Evolutionary conservation across 1,140 invertebrate species (phyloP), one percentile per base, ranked within the genome.

Genomic region (Macrobrachium nipponense): DNA sequence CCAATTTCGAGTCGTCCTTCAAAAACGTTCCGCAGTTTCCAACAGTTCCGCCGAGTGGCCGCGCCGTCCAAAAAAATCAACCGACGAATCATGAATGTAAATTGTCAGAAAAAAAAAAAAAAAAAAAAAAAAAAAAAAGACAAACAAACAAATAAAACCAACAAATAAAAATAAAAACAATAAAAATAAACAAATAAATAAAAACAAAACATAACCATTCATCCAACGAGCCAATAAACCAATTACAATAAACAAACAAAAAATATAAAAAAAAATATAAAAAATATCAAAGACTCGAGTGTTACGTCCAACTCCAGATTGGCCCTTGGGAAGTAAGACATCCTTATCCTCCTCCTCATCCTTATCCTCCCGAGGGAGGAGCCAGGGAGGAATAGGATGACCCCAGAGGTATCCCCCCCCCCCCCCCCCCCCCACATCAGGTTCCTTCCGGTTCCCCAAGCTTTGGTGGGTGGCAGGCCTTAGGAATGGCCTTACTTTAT

Each of bases 401-500:
- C 1, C 4, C 27, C 27, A 1, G 4, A 36, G 27, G 27, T 1
- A 36, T 36, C 4, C 27, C 27, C 4, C 62, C 68, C 68, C 36
- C 79, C 62, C 23, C 1, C 60, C 17, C 62, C 17, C 81, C 27
- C 17, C 62, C 17, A 73, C 27, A 73, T 4, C 81, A 44, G 59
- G 59, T 76, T 36, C 61, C 73, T 83, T 83, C 81, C 81, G 81
- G 81, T 23, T 20, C 59, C 36, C 36, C 72, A 83, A 77, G 60
- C 72, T n/a, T n/a, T 83, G 81, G 27, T 83, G 81, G 81, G 81
- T 83, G 81, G 81, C 81, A 83, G 81, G 81, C 81, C 81, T 83
- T 61, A 83, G 81, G 81, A 83, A 83, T 77, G 64, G 81, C 73
- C 81, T 83, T 83, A 83, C 72, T 83, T 83, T 83, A 83, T 83